Base-by-base conservation (phyloP, 1,140 invertebrate species). In the Cataglyphis hispanica region DNA sequence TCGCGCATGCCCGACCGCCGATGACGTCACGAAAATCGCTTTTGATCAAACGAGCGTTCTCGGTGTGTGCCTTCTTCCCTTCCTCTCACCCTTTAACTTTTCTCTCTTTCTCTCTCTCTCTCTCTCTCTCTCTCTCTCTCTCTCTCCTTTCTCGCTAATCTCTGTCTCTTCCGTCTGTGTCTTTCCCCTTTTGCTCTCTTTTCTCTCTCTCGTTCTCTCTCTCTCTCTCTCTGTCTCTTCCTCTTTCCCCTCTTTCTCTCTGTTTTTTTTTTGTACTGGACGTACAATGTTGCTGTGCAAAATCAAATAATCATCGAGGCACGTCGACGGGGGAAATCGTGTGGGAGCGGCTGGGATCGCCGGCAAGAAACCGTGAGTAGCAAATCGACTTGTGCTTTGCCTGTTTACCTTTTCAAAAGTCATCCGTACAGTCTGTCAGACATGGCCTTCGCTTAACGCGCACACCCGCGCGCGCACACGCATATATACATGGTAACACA, bases 11-110 rank as follows among this genome's bases (percentile, higher is more conserved):
- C 89, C 92, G 92, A 78, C 91, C 86, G 88, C 88, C 91, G 92
- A 93, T 95, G 94, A 95, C 94, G 94, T 95, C 94, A 95, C 93
- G 92, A 93, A 93, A 94, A 93, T 94, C 92, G 94, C 91, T 94
- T 94, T 93, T 94, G 94, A 94, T 94, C 92, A 93, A 93, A 90
- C 92, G 89, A 90, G 81, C 83, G 78, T 84, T 87, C 84, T 86
- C 81, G 87, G 69, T 75, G 78, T 86, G 67, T 84, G 19, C 56
- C 50, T 70, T 85, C 66, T 43, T 69, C 56, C 27, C n/a, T 84
- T 37, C 6, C n/a, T 46, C 25, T 58, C 75, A 31, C 76, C 34
- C 66, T 46, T 60, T 67, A 46, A 84, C 85, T 85, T 78, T 77
- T 53, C 50, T 50, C 60, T 56, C 50, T 22, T 43, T 74, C 6